Base-by-base conservation (phyloP, 2,888 invertebrate species). In the Agonopterix heracliana region DNA sequence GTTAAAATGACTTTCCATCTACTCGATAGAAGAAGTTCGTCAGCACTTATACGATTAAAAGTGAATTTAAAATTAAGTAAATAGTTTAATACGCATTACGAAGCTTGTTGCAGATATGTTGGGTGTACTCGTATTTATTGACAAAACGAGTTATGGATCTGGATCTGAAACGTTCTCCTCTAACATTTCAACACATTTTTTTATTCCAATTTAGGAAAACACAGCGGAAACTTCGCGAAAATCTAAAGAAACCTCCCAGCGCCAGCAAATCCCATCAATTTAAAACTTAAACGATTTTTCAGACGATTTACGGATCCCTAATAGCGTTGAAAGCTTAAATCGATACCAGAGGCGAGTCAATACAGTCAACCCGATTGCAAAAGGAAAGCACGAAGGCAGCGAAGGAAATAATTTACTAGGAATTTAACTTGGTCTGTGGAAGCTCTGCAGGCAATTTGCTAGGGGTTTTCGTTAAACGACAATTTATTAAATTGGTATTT, bases 341-440 rank as follows among this genome's bases (percentile, higher is more conserved):
- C 76, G 77, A 78, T 78, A 71, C 48, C 49, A 58, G 63, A 62
- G 66, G 60, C 61, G 66, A 71, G 71, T 69, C 76, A 64, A 77
- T 78, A 76, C 59, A 63, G 58, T 26, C 26, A 26, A 26, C 26
- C 63, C 59, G 67, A 69, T 65, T 55, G 62, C 60, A 49, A 61
- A 63, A 61, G 59, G 60, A 57, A 70, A 38, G 41, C 47, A 36
- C 14, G 47, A 41, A 34, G 14, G 41, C 36, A 34, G n/a, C 34
- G 35, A 50, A 47, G 50, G 26, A 50, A 50, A 50, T 50, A 47
- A 47, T 50, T 50, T 50, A 44, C 46, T 17, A 38, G 10, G 43
- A 43, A 13, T 47, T 47, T 47, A 26, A 26, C 46, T 38, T 41
- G 4, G 46, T 34, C 44, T 4, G 10, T 12, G 10, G 41, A 34